Conservation (phyloP, 2,113 vertebrate species). For the Fulica atra region DNA sequence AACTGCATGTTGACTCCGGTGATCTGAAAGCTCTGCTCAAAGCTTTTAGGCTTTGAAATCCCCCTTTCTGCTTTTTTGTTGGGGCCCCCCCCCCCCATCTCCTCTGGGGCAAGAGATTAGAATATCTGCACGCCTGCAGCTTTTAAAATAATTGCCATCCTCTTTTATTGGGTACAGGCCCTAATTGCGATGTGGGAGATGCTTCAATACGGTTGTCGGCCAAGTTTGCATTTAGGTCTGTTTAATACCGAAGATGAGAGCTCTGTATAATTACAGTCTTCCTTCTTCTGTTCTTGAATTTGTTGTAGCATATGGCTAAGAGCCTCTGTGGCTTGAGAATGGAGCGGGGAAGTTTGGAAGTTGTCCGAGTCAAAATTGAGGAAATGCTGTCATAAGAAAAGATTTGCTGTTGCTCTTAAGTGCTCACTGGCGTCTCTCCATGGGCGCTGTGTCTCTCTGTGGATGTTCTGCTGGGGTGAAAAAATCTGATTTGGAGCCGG, state of each 20-base stretch:
- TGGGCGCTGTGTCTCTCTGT: background rate
- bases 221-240: background rate
- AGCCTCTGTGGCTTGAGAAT: slow-evolving; percentile 10
- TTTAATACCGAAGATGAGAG: background rate
- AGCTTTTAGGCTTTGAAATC: slow-evolving; percentile 10
- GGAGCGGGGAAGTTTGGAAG: background rate
- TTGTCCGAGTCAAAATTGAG: slow-evolving; percentile 19
- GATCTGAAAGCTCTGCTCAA: background rate
- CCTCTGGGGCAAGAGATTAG: background rate
- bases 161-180: background rate
- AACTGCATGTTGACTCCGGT: background rate
- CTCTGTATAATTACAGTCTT: background rate
- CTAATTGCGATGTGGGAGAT: background rate
- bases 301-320: background rate
- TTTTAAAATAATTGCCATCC: slow-evolving; percentile 24
- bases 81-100: background rate
- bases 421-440: background rate
- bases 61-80: background rate
- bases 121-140: background rate
- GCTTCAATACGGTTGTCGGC: background rate
- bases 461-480: slow-evolving; percentile 16
- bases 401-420: slow-evolving; percentile 53
- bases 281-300: slow-evolving; percentile 30
- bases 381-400: slow-evolving; percentile 39
- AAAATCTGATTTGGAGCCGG: slow-evolving; percentile 41